Evolutionary conservation across 1,140 invertebrate species (phyloP), one percentile per base, ranked within the genome.

Genomic region (Cyrtorhinus lividipennis): DNA sequence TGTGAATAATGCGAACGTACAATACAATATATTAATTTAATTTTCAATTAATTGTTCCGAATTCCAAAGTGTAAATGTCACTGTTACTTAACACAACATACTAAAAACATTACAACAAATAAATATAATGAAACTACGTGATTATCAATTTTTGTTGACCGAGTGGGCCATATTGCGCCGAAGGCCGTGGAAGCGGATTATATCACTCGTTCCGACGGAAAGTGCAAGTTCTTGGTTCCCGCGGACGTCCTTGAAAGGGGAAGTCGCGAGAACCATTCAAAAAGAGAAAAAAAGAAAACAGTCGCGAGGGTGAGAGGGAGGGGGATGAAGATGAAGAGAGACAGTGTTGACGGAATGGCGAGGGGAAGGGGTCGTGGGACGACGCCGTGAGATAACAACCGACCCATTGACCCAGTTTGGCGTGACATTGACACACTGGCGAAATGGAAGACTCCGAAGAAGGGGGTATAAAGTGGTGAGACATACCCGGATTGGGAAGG

Each of bases 351-450:
- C 15, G 58, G 13, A 24, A 24, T 13, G n/a, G 23, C 20, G 58
- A 13, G 3, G 58, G 10, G 23, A 24, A 59, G 58, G 58, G 58
- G 15, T 24, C 10, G 58, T 24, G 58, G 58, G 24, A n/a, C 24
- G 26, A 24, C 58, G 58, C n/a, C 24, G 24, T 15, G 23, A 59
- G 58, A 24, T 23, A n/a, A 56, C 56, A 20, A 27, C 23, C 58
- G 26, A 60, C 58, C 58, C 26, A 60, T 5, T 60, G 58, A 38
- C 58, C 58, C 26, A 60, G 1, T 38, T 60, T 15, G 30, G 30
- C n/a, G 56, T 38, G 30, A 38, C 30, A 38, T 38, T 38, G 30
- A 38, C 30, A 38, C 30, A 38, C 30, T 38, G 30, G 30, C 30
- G 30, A 38, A 38, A 38, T 38, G 30, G 30, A 15, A 38, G 30